Conservation (phyloP, 2,888 invertebrate genomes). For the Drosophila fulvimacula region DNA sequence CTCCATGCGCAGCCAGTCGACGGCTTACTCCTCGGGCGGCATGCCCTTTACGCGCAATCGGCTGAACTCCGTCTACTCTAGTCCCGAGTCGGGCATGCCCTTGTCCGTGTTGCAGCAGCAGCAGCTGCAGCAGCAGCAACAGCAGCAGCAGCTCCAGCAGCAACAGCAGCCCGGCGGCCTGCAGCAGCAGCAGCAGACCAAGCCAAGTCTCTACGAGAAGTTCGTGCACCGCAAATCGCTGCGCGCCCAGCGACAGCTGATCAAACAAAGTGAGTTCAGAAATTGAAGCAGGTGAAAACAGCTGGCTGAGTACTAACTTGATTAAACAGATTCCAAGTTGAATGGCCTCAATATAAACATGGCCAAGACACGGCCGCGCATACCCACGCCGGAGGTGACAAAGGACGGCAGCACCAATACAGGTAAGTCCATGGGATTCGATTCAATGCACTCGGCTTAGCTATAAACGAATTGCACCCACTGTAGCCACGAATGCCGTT, state of each 20-base stretch:
- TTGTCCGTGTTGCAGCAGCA: conserved; percentile 81
- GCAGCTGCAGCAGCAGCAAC: conserved; percentile 78
- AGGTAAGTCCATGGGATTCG: conserved; percentile 37
- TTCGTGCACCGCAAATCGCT: conserved; percentile 91
- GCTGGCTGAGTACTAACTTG: background rate
- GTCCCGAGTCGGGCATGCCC: conserved; percentile 87
- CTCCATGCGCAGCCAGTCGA: conserved; percentile 93
- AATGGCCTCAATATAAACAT: conserved; percentile 87
- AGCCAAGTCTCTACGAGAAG: conserved; percentile 93
- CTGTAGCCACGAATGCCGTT: conserved; percentile 85
- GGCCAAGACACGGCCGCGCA: conserved; percentile 91
- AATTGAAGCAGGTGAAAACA: background rate
- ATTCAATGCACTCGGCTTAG: conserved; percentile 45
- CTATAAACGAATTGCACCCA: conserved; percentile 42
- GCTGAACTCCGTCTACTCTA: conserved; percentile 90
- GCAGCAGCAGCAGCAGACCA: conserved; percentile 82
- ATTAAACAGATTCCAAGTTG: conserved; percentile 86
- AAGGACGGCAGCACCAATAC: conserved; percentile 87
- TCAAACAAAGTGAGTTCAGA: conserved; percentile 88
- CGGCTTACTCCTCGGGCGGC: conserved; percentile 92
- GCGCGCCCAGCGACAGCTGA: conserved; percentile 85
- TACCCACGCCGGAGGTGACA: conserved; percentile 94
- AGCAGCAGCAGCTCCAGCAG: conserved; percentile 75
- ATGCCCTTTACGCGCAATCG: conserved; percentile 90
- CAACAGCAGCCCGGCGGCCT: conserved; percentile 55